Conservation (phyloP, 2,113 vertebrate species). For the Xenopus laevis region DNA sequence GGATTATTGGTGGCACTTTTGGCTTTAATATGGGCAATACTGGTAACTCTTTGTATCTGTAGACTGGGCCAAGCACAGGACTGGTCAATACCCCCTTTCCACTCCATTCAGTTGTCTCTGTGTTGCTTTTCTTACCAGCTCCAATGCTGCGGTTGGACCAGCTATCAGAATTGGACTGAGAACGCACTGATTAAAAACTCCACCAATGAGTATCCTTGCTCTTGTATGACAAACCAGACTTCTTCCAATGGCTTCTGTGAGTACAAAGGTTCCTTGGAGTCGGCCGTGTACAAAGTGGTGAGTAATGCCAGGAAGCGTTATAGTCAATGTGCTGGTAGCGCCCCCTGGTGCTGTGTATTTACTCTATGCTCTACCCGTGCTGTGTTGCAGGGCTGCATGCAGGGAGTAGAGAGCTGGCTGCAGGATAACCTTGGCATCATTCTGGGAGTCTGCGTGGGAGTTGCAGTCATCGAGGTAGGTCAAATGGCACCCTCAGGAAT, state of each 20-base stretch:
- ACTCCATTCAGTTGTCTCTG: not conserved
- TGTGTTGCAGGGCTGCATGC: slow-evolving; percentile 74
- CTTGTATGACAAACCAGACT: slow-evolving; percentile 63
- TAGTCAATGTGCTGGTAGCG: no score
- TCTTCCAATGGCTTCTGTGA: slow-evolving; percentile 67
- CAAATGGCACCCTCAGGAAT: no score
- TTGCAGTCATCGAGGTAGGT: slow-evolving; percentile 84
- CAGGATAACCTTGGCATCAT: slow-evolving; percentile 80
- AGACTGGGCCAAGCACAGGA: no score
- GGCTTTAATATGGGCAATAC: no score
- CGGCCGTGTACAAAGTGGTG: not conserved
- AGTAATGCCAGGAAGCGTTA: not conserved
- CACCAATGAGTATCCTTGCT: slow-evolving; percentile 74
- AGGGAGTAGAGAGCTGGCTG: slow-evolving; percentile 79
- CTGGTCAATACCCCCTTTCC: no score
- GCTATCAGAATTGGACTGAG: slow-evolving; percentile 66
- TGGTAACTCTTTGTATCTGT: no score
- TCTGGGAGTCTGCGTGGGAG: slow-evolving; percentile 77
- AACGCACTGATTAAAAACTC: slow-evolving; percentile 66
- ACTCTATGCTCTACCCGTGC: not conserved
- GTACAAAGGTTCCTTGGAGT: not conserved
- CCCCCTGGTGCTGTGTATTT: not conserved
- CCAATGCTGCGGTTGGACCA: slow-evolving; percentile 85
- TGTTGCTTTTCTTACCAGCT: slow-evolving; percentile 57
- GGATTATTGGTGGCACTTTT: no score